Evolutionary conservation across 30 jellyfish, hydroid and myxozoan species (phyloP), one percentile per base, ranked within the genome.

Genomic region (Euphysa ruthae): DNA sequence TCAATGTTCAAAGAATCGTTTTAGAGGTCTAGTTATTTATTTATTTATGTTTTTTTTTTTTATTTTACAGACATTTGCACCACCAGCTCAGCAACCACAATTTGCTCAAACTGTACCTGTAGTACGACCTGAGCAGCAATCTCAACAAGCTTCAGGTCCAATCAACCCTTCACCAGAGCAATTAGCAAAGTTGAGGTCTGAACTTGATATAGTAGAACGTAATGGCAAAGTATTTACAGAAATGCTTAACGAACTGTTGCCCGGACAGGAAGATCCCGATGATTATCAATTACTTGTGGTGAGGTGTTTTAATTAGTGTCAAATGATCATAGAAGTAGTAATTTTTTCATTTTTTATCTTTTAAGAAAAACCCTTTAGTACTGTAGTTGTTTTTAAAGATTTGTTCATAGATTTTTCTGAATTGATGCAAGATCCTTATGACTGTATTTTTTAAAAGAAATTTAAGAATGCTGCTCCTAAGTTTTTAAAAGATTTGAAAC

Each of bases 161-260:
- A 72, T 81, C 19, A 55, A 75, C 33, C 91, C 94, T 38, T 43
- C 94, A 23, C 93, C 97, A 15, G 81, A 78, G 19, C 91, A 73
- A 30, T 42, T 88, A 60, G 66, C 93, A 6, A 88, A 88, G 56
- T 61, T 88, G 30, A 35, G 97, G 55, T 16, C 74, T 14, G 94
- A 88, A 16, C 56, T 88, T 72, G 92, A 88, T 44, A 81, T 74
- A 35, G 97, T 88, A 42, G 94, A 88, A 64, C 81, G 75, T 2
- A 88, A 88, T 58, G 90, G 70, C 30, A 82, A 80, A 13, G 97
- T 88, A 1, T 50, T 88, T 91, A 35, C 77, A 20, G 95, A 88
- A 30, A 88, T 88, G 97, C 63, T 88, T 52, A 60, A 77, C 0
- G 94, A 76, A 23, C 20, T 88, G 58, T 5, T 66, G 6, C 97